Conservation (phyloP, 2,797 vertebrate genomes). For the Dallia pectoralis region DNA sequence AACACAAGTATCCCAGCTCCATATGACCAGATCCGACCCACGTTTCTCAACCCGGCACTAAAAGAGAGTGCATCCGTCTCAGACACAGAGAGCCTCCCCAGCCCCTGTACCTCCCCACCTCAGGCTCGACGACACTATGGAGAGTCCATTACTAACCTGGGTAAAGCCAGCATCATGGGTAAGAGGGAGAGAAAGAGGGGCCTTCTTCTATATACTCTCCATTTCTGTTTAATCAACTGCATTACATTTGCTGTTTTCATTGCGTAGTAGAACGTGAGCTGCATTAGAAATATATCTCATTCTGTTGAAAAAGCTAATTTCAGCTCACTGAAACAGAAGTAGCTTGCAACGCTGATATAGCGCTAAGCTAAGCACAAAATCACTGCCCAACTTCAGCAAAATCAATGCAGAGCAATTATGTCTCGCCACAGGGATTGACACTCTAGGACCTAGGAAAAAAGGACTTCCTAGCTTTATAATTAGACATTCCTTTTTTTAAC, state of each 20-base stretch:
- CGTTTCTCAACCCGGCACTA: slow-evolving; percentile 80
- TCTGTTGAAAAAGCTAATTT: background rate
- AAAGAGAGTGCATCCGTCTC: slow-evolving; percentile 78
- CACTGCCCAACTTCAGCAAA: slow-evolving; percentile 8
- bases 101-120: slow-evolving; percentile 90
- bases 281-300: background rate
- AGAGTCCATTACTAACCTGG: slow-evolving; percentile 92
- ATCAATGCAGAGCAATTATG: slow-evolving; percentile 46
- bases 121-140: slow-evolving; percentile 87
- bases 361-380: slow-evolving; percentile 20
- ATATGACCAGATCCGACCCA: slow-evolving; percentile 87
- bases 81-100: slow-evolving; percentile 83
- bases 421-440: slow-evolving; percentile 18
- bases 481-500: background rate
- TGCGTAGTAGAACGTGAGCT: background rate
- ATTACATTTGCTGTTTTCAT: background rate
- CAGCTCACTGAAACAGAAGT: background rate
- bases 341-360: slow-evolving; percentile 14
- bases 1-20: slow-evolving; percentile 86
- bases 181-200: slow-evolving; percentile 30
- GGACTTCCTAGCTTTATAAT: slow-evolving; percentile 7
- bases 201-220: background rate
- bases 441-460: background rate
- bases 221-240: background rate
- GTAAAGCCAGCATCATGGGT: slow-evolving; percentile 96